Percentiles rank a stretch among this genome's conserved stretches.
These are phyloP conservation scores for Volucella inflata DNA, from an alignment of 2,888 invertebrate species.

Conservation along the genomic window DNA sequence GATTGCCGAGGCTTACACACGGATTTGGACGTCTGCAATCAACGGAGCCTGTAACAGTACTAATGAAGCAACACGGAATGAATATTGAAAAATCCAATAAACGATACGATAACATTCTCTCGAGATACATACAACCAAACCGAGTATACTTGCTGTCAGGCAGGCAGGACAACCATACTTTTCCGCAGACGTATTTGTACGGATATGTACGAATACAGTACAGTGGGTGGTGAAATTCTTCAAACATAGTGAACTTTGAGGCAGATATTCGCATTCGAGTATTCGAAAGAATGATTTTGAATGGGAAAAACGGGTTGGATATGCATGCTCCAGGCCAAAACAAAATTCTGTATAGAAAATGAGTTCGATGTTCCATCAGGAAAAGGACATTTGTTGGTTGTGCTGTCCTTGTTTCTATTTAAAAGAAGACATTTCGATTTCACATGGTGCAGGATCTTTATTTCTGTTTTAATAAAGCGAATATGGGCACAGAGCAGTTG, in stretches of 20 bases:
- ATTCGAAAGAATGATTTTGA: too few species aligned
- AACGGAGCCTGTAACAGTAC: conserved; percentile 83
- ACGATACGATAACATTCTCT: conserved; percentile 75
- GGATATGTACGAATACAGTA: conserved; percentile 9
- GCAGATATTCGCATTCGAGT: too few species aligned
- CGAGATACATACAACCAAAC: conserved; percentile 66
- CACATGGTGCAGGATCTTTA: too few species aligned
- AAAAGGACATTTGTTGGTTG: too few species aligned
- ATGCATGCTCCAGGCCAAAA: too few species aligned
- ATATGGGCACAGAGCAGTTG: too few species aligned
- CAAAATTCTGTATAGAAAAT: too few species aligned
- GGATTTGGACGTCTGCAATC: conserved; percentile 81
- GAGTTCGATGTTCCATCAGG: too few species aligned
- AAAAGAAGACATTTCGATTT: too few species aligned
- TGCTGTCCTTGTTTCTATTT: too few species aligned
- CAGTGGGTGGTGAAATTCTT: conserved; percentile 72
- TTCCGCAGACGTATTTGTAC: conserved; percentile 37
- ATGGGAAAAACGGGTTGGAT: too few species aligned
- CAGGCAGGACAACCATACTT: conserved; percentile 59
- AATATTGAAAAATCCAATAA: conserved; percentile 76
- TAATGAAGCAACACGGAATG: conserved; percentile 79
- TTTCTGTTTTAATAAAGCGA: too few species aligned
- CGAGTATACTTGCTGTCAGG: conserved; percentile 46
- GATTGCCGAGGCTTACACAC: conserved; percentile 37
- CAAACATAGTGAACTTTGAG: conserved; percentile 44